Evolutionary conservation across 2,797 vertebrate genomes (phyloP).

Genomic region (Sebastes vulpes): DNA sequence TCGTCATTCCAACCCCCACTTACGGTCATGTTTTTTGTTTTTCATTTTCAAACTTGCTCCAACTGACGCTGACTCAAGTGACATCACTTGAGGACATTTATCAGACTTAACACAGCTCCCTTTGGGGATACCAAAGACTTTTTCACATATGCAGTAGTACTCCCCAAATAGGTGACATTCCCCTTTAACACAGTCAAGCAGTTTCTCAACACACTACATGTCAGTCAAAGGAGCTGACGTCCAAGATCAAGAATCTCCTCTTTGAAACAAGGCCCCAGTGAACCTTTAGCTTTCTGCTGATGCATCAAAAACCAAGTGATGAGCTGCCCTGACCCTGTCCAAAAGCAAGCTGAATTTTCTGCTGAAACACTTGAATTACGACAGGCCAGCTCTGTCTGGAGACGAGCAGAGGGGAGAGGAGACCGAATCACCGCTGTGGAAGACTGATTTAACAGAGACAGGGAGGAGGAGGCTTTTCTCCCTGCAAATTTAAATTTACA

Average conservation of each 20-base stretch:
- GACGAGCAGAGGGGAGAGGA: not conserved
- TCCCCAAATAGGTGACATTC: not conserved
- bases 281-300: slow-evolving; percentile 27
- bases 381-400: slow-evolving; percentile 4
- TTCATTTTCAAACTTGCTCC: not conserved
- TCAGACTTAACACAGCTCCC: not conserved
- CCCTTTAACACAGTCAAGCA: not conserved
- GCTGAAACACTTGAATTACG: slow-evolving; percentile 46
- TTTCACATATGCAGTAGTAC: not conserved
- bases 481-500: not conserved
- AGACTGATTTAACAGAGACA: not conserved
- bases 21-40: not conserved
- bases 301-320: slow-evolving; percentile 7
- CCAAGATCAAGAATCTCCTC: not conserved
- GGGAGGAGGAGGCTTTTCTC: not conserved
- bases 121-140: not conserved
- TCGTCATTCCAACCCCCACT: not conserved
- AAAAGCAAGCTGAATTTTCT: slow-evolving; percentile 46
- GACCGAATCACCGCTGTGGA: not conserved
- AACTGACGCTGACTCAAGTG: not conserved
- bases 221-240: slow-evolving; percentile 11
- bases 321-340: slow-evolving; percentile 56
- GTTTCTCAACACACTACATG: not conserved
- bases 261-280: not conserved
- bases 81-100: not conserved